Conservation (phyloP, 2,888 invertebrate genomes). For the Galerucella nymphaeae region DNA sequence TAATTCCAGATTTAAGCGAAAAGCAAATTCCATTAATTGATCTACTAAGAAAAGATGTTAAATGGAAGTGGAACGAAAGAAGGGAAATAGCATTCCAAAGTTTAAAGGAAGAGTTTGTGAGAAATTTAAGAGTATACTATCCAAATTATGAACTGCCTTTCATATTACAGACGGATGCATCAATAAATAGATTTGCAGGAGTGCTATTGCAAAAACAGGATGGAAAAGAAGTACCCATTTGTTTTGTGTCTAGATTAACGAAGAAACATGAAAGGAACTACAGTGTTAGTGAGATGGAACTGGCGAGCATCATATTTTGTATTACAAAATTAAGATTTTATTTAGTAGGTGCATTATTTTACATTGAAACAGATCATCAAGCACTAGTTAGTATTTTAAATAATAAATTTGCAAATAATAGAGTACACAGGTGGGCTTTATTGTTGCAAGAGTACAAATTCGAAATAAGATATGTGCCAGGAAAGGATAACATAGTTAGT, state of each 20-base stretch:
- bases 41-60: conserved; percentile 9
- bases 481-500: no score
- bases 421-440: no score
- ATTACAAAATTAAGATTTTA: neutral
- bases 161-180: conserved; percentile 18
- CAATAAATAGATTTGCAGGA: conserved; percentile 6
- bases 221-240: conserved; percentile 17
- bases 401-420: no score
- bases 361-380: neutral
- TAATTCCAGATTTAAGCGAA: conserved; percentile 6
- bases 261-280: conserved; percentile 20
- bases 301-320: conserved; percentile 9
- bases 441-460: no score
- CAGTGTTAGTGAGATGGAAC: conserved; percentile 2
- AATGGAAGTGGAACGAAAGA: conserved; percentile 10
- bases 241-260: conserved; percentile 11
- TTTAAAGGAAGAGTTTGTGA: neutral
- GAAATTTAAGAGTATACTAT: neutral
- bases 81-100: conserved; percentile 2
- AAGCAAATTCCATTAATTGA: neutral
- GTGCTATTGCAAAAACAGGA: conserved; percentile 20
- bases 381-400: no score
- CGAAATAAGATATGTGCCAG: no score
- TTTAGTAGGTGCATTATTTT: conserved; percentile 2
- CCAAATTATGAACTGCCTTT: neutral